A percentile compares a stretch with the other conserved stretches of the same genome.
Evolutionary conservation across 2,113 vertebrate species (phyloP).

Genomic region (Misgurnus anguillicaudatus): DNA sequence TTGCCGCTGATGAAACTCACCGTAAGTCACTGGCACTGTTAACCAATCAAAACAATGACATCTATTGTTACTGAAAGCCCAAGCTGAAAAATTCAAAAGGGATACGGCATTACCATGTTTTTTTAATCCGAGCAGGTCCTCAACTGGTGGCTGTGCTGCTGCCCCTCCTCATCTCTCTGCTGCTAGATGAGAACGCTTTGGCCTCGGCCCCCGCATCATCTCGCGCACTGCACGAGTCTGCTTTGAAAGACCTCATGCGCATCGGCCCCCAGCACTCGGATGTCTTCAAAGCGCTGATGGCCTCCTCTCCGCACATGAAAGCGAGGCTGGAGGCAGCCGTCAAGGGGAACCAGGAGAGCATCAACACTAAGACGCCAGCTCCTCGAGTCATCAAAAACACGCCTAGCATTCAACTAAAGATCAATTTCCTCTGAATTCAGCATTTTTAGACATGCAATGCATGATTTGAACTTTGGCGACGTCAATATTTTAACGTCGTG

Average conservation of each 20-base stretch:
- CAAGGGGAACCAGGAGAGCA: slow-evolving; percentile 85
- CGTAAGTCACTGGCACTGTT: slow-evolving; percentile 65
- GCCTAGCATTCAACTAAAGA: slow-evolving; percentile 90
- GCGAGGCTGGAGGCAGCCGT: slow-evolving; percentile 88
- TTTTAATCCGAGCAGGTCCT: slow-evolving; percentile 71
- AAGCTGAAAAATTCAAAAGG: too few relatives aligned
- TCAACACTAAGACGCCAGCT: slow-evolving; percentile 75
- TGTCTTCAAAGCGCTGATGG: slow-evolving; percentile 85
- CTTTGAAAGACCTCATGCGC: slow-evolving; percentile 86
- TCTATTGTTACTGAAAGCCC: too few relatives aligned
- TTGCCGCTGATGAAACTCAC: slow-evolving; percentile 79
- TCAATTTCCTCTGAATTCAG: slow-evolving; percentile 84
- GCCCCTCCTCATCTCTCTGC: slow-evolving; percentile 89
- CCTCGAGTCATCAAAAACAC: slow-evolving; percentile 73
- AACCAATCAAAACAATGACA: too few relatives aligned
- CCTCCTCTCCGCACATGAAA: slow-evolving; percentile 84
- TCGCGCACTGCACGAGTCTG: slow-evolving; percentile 85
- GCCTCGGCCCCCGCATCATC: slow-evolving; percentile 75
- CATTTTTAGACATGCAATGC: background rate
- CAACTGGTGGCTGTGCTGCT: slow-evolving; percentile 81
- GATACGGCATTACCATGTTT: too few relatives aligned
- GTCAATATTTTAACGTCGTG: background rate
- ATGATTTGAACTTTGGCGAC: background rate
- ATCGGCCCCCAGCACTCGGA: slow-evolving; percentile 84
- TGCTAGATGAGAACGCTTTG: slow-evolving; percentile 89